Base-by-base conservation (phyloP, 1,140 invertebrate genomes). In the Lethrus apterus region DNA sequence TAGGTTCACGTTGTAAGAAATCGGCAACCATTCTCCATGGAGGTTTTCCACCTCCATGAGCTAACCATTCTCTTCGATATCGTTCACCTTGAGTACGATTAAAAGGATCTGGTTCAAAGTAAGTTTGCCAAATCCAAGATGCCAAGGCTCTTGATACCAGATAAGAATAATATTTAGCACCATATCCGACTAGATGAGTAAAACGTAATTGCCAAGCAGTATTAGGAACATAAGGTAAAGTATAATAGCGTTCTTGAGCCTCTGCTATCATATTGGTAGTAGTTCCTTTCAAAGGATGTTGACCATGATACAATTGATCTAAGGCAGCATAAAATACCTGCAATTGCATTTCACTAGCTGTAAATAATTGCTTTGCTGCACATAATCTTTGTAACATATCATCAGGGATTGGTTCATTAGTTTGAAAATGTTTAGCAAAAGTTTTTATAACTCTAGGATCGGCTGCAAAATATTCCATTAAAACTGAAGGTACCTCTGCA, bases 91-190 rank as follows among this genome's bases (percentile, higher is more conserved):
- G 76, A 17, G 60, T 54, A 7, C 85, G 74, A 63, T 73, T 82
- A 19, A 97, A 81, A 0, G 95, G 94, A 66, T 94, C 80, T 0
- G 71, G 61, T 59, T 83, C 75, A 60, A 99, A 98, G 59, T 86
- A 85, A 13, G 78, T 78, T 57, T 91, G 81, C 94, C 95, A 99
- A 50, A 96, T 93, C 72, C 83, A 83, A 18, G 89, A 87, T 0
- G 95, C 93, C 26, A 97, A 80, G 14, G 93, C 89, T 55, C 89
- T 77, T 0, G 95, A 97, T 59, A 98, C 84, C 34, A 98, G 70
- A 70, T 99, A 99, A 0, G 94, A 89, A 67, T 98, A 98, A 71
- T 99, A 99, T 69, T 96, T 97, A 0, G 93, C 93, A 20, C 95
- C 96, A 68, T 99, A 99, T 2, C 93, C 93, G 4, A 98, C 89